Conservation (phyloP, 2,888 invertebrate genomes). For the Ellobium chinense region DNA sequence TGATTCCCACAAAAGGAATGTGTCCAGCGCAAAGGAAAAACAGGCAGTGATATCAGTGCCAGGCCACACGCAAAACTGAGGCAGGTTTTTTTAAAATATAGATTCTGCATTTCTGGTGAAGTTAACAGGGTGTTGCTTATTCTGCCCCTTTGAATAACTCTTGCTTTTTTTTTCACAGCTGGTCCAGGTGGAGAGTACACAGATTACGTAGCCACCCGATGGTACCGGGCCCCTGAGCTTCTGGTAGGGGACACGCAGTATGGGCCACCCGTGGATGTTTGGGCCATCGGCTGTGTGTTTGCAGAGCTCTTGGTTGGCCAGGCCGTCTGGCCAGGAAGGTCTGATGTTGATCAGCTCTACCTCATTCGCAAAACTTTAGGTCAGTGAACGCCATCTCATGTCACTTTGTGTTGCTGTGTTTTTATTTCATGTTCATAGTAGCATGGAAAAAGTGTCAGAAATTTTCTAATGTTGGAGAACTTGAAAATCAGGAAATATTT, state of each 20-base stretch:
- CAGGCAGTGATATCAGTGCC: no score
- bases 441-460: no score
- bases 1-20: no score
- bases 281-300: slow-evolving; percentile 91
- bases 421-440: no score
- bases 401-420: no score
- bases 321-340: slow-evolving; percentile 94
- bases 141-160: neutral
- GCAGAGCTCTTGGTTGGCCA: slow-evolving; percentile 80
- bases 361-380: slow-evolving; percentile 95
- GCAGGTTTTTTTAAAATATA: no score
- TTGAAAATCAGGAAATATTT: no score
- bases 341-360: slow-evolving; percentile 98
- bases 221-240: slow-evolving; percentile 98
- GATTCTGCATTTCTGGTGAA: no score
- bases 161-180: slow-evolving; percentile 60
- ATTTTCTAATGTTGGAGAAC: no score
- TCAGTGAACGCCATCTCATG: no score
- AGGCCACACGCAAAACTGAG: no score
- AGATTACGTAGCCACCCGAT: slow-evolving; percentile 98
- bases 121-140: neutral
- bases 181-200: slow-evolving; percentile 98
- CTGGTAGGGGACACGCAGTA: slow-evolving; percentile 94
- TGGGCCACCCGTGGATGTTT: slow-evolving; percentile 93
- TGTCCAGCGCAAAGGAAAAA: no score